Evolutionary conservation across 2,888 invertebrate genomes (phyloP), one percentile per base, ranked within the genome.

Genomic region (Salticus scenicus): DNA sequence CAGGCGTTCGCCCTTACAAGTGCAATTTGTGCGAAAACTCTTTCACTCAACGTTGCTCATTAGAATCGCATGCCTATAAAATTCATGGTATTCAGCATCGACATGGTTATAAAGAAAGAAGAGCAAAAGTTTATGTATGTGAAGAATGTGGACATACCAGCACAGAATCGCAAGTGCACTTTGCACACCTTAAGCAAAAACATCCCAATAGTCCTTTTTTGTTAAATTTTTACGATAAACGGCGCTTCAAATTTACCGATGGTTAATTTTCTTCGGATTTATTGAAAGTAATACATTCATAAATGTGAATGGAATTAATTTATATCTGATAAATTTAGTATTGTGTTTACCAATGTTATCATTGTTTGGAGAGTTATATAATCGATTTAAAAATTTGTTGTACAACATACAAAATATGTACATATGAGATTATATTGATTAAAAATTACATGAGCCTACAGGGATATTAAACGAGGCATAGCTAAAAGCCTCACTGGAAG

Each of bases 91-190:
- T 98, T 41, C 96, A 97, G 90, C 98, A 98, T 92, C 95, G 95
- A 89, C 99, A 98, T 91, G 98, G 97, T 4, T 99, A 99, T 93
- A 99, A 99, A 92, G 98, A 99, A 92, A 94, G 99, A 85, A 94
- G 99, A 90, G 97, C 97, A 92, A 99, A 99, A 94, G 95, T 97
- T 93, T 99, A 99, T 92, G 99, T 99, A n/a, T 99, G 99, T 92
- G 99, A 99, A 92, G 99, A 99, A 91, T 99, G 99, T 92, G 99
- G 99, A 30, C 97, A 98, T 93, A 98, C 98, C 74, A 98, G 98
- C 41, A 96, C 95, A 89, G 97, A 98, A 91, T 98, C 98, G 0
- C 98, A 98, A 92, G 95, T 95, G 63, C 98, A 98, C 91, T 98
- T 98, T 92, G 93, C 97, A 89, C 98, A 99, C 91, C 93, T 98